Evolutionary conservation across 1,140 invertebrate species (phyloP).

Genomic region (Diorhabda carinulata): DNA sequence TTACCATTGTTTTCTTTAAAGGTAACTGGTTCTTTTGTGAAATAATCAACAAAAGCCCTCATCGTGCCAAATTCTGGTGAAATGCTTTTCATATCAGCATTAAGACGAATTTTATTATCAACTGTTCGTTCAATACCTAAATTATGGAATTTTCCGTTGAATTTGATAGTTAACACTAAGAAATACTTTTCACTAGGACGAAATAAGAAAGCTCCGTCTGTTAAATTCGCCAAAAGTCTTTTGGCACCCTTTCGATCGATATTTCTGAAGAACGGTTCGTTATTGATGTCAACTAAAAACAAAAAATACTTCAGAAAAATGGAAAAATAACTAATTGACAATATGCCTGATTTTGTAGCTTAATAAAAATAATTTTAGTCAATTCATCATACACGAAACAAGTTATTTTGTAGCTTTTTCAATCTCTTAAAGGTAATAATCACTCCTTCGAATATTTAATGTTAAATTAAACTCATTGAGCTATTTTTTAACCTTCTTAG

Average conservation of each 20-base stretch:
- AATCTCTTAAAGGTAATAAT: too few species aligned
- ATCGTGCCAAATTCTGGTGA: conserved; percentile 24
- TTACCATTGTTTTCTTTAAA: conserved; percentile 8
- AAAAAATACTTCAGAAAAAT: background rate
- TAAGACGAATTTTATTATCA: conserved; percentile 17
- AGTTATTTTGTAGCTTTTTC: too few species aligned
- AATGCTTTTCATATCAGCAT: conserved; percentile 8
- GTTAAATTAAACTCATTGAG: too few species aligned
- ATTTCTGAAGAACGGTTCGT: conserved; percentile 24
- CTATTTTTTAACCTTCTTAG: too few species aligned
- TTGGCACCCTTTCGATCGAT: conserved; percentile 26
- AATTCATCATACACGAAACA: too few species aligned
- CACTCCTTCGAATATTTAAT: too few species aligned
- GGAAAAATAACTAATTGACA: too few species aligned
- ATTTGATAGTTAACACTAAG: conserved; percentile 25
- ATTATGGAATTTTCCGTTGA: conserved; percentile 22
- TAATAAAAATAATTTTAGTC: too few species aligned
- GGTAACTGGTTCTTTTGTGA: conserved; percentile 16
- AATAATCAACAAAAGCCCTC: conserved; percentile 20
- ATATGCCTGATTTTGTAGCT: too few species aligned
- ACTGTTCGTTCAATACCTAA: conserved; percentile 19
- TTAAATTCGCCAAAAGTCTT: conserved; percentile 12
- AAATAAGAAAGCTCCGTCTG: conserved; percentile 27
- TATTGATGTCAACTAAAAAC: conserved; percentile 24
- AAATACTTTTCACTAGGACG: conserved; percentile 21